These are phyloP conservation scores for Stichodactyla mertensii DNA, from an alignment of 64 coral and sea anemone species.

Conservation along the genomic window DNA sequence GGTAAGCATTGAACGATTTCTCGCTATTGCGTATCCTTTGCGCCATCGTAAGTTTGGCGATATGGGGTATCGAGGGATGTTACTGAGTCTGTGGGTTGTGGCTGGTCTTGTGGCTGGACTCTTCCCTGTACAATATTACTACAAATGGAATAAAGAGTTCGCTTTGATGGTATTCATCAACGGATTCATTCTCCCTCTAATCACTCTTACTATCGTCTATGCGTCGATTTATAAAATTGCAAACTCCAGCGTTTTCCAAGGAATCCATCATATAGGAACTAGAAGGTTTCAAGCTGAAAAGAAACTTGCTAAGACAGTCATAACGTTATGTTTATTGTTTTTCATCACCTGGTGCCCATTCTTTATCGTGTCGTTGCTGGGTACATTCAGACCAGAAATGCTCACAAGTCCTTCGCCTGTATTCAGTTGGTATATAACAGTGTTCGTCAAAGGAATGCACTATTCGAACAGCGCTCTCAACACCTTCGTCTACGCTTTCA, in stretches of 20 bases:
- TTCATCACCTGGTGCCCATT: constrained; percentile 47
- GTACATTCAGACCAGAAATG: constrained; percentile 13
- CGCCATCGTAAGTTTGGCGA: constrained; percentile 33
- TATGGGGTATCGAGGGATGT: constrained; percentile 27
- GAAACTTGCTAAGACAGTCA: constrained; percentile 39
- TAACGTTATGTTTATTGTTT: constrained; percentile 43
- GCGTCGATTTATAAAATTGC: constrained; percentile 34
- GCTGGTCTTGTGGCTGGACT: constrained; percentile 23
- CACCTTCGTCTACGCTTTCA: constrained; percentile 57
- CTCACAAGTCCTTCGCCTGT: neutral
- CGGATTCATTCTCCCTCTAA: constrained; percentile 36
- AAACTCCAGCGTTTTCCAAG: constrained; percentile 28
- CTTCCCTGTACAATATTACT: constrained; percentile 42
- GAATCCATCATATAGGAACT: constrained; percentile 9
- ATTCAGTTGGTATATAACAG: constrained; percentile 29
- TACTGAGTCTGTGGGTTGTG: constrained; percentile 9
- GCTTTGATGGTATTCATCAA: constrained; percentile 42
- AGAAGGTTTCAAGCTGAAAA: constrained; percentile 30
- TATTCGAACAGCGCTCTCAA: constrained; percentile 52
- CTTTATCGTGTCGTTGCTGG: constrained; percentile 51
- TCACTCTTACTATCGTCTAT: constrained; percentile 36
- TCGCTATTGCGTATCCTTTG: constrained; percentile 37
- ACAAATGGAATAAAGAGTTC: constrained; percentile 37
- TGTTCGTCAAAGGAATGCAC: constrained; percentile 61
- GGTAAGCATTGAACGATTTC: constrained; percentile 51